These are phyloP conservation scores for Limulus polyphemus DNA, from an alignment of 2,888 invertebrate species.

Conservation along the genomic window DNA sequence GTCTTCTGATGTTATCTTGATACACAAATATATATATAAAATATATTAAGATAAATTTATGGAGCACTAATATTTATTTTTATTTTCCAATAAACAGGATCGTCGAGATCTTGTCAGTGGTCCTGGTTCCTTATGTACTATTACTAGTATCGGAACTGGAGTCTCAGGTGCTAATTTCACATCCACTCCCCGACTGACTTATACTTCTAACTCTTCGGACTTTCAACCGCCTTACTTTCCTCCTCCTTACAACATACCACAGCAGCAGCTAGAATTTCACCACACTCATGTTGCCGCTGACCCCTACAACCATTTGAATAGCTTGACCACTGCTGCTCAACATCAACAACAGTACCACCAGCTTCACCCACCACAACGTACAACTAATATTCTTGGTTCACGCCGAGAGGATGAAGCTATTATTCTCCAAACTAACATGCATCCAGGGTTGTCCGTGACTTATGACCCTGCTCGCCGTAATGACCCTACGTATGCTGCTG, in stretches of 20 bases:
- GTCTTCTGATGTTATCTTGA: no score
- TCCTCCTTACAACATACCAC: constrained; percentile 63
- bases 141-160: not conserved
- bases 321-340: constrained; percentile 44
- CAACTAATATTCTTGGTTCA: no score
- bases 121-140: not conserved
- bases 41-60: no score
- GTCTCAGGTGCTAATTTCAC: not conserved
- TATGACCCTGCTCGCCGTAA: constrained; percentile 25
- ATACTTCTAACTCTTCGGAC: not conserved
- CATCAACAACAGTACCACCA: constrained; percentile 40
- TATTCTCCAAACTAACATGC: constrained; percentile 30
- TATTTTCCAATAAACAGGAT: not conserved
- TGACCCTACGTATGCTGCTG: constrained; percentile 31
- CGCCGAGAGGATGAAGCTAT: constrained; percentile 1
- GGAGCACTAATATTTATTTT: no score
- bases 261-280: constrained; percentile 26
- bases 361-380: constrained; percentile 11
- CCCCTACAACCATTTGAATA: constrained; percentile 58
- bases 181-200: not conserved
- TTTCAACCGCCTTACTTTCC: constrained; percentile 96
- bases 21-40: no score
- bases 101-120: not conserved
- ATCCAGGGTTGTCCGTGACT: constrained; percentile 32
- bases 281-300: constrained; percentile 37